phyloP scores from a whole-genome alignment of 2,797 vertebrate genomes.

The Craterocephalus amniculus region DNA sequence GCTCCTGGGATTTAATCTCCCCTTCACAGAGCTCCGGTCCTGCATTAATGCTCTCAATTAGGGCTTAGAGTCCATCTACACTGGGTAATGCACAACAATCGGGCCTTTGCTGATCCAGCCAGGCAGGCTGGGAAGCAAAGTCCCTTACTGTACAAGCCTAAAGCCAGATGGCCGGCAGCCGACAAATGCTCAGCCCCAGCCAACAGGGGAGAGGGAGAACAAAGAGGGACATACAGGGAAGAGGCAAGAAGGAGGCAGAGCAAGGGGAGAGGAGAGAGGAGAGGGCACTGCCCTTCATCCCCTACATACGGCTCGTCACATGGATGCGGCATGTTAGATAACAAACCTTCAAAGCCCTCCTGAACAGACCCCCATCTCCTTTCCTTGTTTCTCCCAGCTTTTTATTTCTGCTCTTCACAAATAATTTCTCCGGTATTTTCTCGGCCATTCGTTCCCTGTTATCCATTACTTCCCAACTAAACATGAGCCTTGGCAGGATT shows the following conservation, averaged over 20 bases:
- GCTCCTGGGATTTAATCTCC: constrained; percentile 74
- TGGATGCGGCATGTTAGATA: constrained; percentile 56
- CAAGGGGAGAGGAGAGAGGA: constrained; percentile 28
- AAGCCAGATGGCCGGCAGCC: constrained; percentile 76
- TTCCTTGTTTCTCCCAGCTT: constrained; percentile 39
- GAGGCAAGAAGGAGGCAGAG: constrained; percentile 29
- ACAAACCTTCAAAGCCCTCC: constrained; percentile 69
- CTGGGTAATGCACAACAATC: constrained; percentile 72
- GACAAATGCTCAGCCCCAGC: constrained; percentile 55
- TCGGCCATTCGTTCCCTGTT: constrained; percentile 45
- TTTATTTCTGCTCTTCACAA: constrained; percentile 27
- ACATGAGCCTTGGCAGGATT: constrained; percentile 75
- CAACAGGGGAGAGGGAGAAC: constrained; percentile 29
- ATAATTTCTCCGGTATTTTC: constrained; percentile 34
- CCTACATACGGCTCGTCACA: constrained; percentile 51
- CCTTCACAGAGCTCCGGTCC: constrained; percentile 58
- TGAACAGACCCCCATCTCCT: constrained; percentile 32
- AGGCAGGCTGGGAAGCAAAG: constrained; percentile 62
- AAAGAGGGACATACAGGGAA: constrained; percentile 22
- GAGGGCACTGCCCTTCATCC: constrained; percentile 52
- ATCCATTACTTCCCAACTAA: constrained; percentile 65
- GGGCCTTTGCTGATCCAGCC: constrained; percentile 66
- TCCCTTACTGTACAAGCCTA: constrained; percentile 66
- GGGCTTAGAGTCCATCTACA: constrained; percentile 77
- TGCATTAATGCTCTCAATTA: constrained; percentile 82